Conservation (phyloP, 2,888 invertebrate species). For the Luperina nickerlii region DNA sequence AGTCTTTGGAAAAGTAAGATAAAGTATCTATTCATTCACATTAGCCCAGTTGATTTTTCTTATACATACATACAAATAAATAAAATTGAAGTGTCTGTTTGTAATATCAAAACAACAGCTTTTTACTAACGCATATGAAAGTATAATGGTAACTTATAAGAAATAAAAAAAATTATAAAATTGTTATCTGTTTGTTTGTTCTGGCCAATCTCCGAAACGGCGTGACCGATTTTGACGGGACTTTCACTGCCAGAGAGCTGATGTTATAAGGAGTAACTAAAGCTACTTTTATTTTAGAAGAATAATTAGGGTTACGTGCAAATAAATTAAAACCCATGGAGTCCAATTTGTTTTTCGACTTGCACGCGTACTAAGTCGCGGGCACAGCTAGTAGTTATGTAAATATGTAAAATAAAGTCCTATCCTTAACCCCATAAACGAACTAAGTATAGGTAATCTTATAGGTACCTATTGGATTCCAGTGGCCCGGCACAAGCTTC, state of each 20-base stretch:
- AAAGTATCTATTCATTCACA: background rate
- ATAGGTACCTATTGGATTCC: background rate
- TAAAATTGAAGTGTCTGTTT: too few species aligned
- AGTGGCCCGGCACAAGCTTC: background rate
- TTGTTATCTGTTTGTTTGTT: too few species aligned
- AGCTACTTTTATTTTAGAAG: background rate
- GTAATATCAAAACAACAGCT: too few species aligned
- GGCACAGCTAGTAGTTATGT: background rate
- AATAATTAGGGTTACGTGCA: background rate
- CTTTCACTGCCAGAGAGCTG: background rate
- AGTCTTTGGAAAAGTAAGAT: background rate
- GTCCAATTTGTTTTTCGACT: background rate
- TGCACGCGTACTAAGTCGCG: background rate
- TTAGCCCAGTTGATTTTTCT: background rate
- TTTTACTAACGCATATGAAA: too few species aligned
- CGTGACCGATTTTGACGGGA: background rate
- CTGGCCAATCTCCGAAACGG: too few species aligned
- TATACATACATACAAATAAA: too few species aligned
- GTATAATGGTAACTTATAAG: too few species aligned
- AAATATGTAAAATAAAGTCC: background rate
- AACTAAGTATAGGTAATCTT: background rate
- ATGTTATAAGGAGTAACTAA: background rate
- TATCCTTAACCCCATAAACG: background rate
- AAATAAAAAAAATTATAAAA: too few species aligned
- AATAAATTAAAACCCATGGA: background rate